A percentile compares a stretch with the other conserved stretches of the same genome.
Conservation (phyloP, 1,140 invertebrate genomes). For the Drosophila hydei region DNA sequence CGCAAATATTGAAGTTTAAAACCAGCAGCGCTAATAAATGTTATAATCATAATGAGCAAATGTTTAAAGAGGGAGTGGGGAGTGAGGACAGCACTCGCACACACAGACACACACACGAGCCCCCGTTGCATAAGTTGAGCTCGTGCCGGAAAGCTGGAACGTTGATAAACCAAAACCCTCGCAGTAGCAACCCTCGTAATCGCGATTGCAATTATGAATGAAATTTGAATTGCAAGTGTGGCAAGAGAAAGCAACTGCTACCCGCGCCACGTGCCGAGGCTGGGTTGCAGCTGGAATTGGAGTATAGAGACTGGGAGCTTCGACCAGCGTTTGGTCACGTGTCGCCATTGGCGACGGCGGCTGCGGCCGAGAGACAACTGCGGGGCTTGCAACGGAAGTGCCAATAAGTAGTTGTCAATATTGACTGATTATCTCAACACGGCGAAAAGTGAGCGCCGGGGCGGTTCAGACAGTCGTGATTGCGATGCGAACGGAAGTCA, state of each 20-base stretch:
- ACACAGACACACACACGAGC: conserved; percentile 2
- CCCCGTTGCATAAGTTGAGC: conserved; percentile 34
- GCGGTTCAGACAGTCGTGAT: conserved; percentile 51
- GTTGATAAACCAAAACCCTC: conserved; percentile 13
- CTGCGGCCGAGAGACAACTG: background rate
- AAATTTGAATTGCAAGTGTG: conserved; percentile 72
- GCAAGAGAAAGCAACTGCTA: conserved; percentile 3
- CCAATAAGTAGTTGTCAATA: conserved; percentile 84
- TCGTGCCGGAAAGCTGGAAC: conserved; percentile 6
- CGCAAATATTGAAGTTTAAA: conserved; percentile 71
- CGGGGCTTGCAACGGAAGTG: conserved; percentile 64
- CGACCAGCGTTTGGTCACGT: conserved; percentile 59
- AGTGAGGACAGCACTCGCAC: background rate
- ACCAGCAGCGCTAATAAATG: conserved; percentile 59
- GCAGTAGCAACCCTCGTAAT: conserved; percentile 23
- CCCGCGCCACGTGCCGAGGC: conserved; percentile 31
- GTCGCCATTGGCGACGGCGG: conserved; percentile 36
- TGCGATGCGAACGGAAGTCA: conserved; percentile 73
- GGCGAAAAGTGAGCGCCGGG: conserved; percentile 28
- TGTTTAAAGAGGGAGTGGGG: conserved; percentile 57
- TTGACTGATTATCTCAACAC: conserved; percentile 83
- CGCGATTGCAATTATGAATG: conserved; percentile 74
- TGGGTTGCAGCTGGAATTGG: conserved; percentile 10
- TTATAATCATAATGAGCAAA: conserved; percentile 79
- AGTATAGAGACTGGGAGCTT: background rate